Percentiles rank a stretch among this genome's conserved stretches.
These are phyloP conservation scores for Aphidius gifuensis DNA, from an alignment of 1,140 invertebrate genomes.

Conservation along the genomic window DNA sequence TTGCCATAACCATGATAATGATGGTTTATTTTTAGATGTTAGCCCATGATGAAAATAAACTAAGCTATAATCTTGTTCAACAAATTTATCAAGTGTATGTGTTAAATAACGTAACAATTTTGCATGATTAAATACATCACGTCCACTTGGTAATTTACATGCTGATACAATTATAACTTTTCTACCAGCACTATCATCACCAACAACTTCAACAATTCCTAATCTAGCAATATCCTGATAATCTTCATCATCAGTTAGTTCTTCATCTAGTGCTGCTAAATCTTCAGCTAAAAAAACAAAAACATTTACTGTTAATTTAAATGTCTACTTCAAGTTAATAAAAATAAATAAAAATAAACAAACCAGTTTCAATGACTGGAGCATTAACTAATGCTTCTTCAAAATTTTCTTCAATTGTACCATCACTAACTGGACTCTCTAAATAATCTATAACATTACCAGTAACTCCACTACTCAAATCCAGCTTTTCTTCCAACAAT, in stretches of 20 bases:
- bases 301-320: too few species aligned
- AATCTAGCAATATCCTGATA: constrained; percentile 76
- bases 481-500: constrained; percentile 60
- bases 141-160: constrained; percentile 85
- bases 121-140: constrained; percentile 75
- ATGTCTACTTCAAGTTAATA: constrained; percentile 20
- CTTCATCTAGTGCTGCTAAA: constrained; percentile 49
- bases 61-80: constrained; percentile 97
- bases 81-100: constrained; percentile 94
- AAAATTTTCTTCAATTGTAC: constrained; percentile 90
- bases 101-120: constrained; percentile 88
- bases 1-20: constrained; percentile 92
- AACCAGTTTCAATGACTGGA: constrained; percentile 55
- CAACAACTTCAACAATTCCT: constrained; percentile 86
- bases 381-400: constrained; percentile 81
- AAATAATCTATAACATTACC: constrained; percentile 60
- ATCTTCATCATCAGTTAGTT: constrained; percentile 59
- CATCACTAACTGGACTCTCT: constrained; percentile 79
- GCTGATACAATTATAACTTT: constrained; percentile 95
- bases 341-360: constrained; percentile 34
- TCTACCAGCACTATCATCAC: constrained; percentile 85
- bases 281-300: constrained; percentile 41
- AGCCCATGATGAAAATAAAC: constrained; percentile 99
- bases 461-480: constrained; percentile 47
- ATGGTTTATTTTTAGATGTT: constrained; percentile 94